phyloP scores from a whole-genome alignment of 2,113 vertebrate species.

The Leptobrachium ailaonicum region DNA sequence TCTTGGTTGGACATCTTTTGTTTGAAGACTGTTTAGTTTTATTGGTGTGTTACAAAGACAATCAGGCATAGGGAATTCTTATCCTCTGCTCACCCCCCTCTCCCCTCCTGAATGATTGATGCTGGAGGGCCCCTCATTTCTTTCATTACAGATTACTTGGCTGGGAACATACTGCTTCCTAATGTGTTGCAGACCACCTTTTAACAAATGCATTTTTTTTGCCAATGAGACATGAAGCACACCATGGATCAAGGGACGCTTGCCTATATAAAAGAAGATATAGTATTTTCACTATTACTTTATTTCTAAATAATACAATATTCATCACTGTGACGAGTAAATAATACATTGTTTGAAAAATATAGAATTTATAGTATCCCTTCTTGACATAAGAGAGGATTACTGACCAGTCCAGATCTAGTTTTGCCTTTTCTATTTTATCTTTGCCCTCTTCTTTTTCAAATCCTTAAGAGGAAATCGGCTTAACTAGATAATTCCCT shows the following conservation, averaged over 20 bases:
- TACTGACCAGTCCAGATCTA: constrained; percentile 2
- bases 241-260: not conserved
- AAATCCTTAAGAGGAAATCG: constrained; percentile 32
- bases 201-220: not conserved
- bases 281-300: no score
- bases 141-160: constrained; percentile 19
- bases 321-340: not conserved
- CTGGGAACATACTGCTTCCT: not conserved
- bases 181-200: constrained; percentile 1
- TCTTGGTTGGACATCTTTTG: constrained; percentile 25
- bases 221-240: not conserved
- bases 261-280: not conserved
- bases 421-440: not conserved
- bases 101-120: constrained; percentile 3
- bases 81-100: not conserved
- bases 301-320: not conserved
- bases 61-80: constrained; percentile 20
- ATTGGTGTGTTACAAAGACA: constrained; percentile 34
- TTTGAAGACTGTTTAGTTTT: constrained; percentile 44
- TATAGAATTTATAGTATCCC: not conserved
- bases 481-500: constrained; percentile 43
- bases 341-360: not conserved
- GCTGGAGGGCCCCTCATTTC: constrained; percentile 15
- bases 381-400: not conserved
- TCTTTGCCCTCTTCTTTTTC: constrained; percentile 10